Percentiles rank a stretch among this genome's conserved stretches.
These are phyloP conservation scores for Atta texana DNA, from an alignment of 1,140 invertebrate genomes.

Conservation along the genomic window DNA sequence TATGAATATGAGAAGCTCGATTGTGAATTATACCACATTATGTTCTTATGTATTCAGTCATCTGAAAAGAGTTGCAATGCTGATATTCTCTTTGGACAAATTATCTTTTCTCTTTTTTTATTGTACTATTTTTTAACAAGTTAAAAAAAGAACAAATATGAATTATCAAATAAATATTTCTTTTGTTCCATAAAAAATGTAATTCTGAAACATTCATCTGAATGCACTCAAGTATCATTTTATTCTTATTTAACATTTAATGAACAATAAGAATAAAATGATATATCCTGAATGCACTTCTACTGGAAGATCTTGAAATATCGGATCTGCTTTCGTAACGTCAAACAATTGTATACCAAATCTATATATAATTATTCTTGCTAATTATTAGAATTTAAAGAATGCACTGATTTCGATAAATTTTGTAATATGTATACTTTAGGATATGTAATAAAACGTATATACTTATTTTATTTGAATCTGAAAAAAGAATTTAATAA, in stretches of 20 bases:
- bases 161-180: neutral
- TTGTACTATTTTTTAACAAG: constrained; percentile 10
- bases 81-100: neutral
- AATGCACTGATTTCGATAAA: neutral
- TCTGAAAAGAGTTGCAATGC: neutral
- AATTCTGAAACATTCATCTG: neutral
- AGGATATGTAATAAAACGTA: neutral
- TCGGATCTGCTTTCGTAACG: neutral
- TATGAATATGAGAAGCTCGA: constrained; percentile 33
- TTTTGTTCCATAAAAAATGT: neutral
- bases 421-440: neutral
- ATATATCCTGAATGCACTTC: no score
- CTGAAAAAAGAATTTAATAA: neutral
- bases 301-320: neutral
- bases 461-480: neutral
- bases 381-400: neutral
- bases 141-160: constrained; percentile 3
- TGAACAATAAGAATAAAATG: no score
- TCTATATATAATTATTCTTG: neutral
- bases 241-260: no score
- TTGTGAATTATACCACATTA: constrained; percentile 7
- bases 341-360: neutral
- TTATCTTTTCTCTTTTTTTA: neutral
- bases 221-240: no score
- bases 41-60: neutral